These are phyloP conservation scores for Drosophila eugracilis DNA, from an alignment of 1,140 invertebrate species.

Conservation along the genomic window DNA sequence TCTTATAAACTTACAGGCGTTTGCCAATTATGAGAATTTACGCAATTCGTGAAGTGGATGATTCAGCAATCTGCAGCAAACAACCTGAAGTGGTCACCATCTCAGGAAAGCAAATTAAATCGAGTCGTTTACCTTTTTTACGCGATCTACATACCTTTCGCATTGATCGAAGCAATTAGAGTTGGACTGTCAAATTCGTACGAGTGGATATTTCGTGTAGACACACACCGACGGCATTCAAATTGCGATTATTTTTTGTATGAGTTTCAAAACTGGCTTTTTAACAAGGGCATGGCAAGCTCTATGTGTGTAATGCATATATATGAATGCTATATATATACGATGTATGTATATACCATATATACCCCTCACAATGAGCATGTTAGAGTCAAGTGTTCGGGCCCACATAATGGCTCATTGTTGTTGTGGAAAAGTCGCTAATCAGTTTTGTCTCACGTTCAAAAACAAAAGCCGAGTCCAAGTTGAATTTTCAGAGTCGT, in stretches of 20 bases:
- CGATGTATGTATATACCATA: neutral
- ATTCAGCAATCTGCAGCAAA: conserved; percentile 3
- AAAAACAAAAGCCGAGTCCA: conserved; percentile 66
- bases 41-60: conserved; percentile 7
- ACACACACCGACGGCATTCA: conserved; percentile 36
- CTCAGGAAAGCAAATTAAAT: neutral
- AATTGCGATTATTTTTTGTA: conserved; percentile 51
- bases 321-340: conserved; percentile 4
- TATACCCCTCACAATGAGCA: conserved; percentile 21
- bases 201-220: conserved; percentile 16
- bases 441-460: conserved; percentile 78
- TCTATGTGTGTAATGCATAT: conserved; percentile 17
- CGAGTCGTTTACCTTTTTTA: conserved; percentile 29
- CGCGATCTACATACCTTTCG: conserved; percentile 27
- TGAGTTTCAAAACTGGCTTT: conserved; percentile 68
- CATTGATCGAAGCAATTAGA: conserved; percentile 66
- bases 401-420: conserved; percentile 40
- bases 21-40: neutral
- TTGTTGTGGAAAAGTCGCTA: conserved; percentile 64
- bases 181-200: conserved; percentile 54
- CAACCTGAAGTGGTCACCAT: neutral
- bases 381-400: conserved; percentile 49
- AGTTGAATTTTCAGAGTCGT: conserved; percentile 28
- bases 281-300: conserved; percentile 66
- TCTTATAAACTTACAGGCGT: conserved; percentile 27